Evolutionary conservation across 2,888 invertebrate species (phyloP).

Genomic region (Cerastis leucographa): DNA sequence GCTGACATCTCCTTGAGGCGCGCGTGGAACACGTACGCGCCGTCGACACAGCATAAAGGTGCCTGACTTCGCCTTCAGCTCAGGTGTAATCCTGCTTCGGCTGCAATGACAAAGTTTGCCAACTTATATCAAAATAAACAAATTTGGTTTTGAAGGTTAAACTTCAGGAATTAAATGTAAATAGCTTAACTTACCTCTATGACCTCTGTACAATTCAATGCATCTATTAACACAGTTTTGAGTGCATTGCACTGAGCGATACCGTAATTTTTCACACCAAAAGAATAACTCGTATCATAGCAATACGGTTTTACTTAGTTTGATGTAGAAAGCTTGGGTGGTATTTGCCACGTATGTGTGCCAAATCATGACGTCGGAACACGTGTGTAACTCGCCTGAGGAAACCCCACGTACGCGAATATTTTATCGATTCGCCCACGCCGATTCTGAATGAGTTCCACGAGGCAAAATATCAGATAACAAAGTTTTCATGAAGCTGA

Average conservation of each 20-base stretch:
- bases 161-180: no score
- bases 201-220: background rate
- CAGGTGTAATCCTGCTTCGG: no score
- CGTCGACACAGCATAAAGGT: no score
- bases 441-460: conserved; percentile 1
- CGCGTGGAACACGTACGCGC: no score
- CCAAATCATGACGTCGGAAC: background rate
- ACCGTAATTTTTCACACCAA: background rate
- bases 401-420: background rate
- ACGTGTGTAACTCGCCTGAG: background rate
- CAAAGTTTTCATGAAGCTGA: background rate
- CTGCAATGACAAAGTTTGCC: no score
- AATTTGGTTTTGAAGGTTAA: no score
- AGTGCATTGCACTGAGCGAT: background rate
- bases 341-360: background rate
- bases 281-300: background rate
- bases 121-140: no score
- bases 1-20: no score
- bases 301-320: background rate
- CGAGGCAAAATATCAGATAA: conserved; percentile 26
- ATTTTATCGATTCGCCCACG: conserved; percentile 20
- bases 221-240: background rate
- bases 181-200: no score
- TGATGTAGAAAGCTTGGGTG: background rate
- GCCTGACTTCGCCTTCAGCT: no score